These are phyloP conservation scores for Pseudomyrmex gracilis DNA, from an alignment of 1,140 invertebrate genomes.

Conservation along the genomic window DNA sequence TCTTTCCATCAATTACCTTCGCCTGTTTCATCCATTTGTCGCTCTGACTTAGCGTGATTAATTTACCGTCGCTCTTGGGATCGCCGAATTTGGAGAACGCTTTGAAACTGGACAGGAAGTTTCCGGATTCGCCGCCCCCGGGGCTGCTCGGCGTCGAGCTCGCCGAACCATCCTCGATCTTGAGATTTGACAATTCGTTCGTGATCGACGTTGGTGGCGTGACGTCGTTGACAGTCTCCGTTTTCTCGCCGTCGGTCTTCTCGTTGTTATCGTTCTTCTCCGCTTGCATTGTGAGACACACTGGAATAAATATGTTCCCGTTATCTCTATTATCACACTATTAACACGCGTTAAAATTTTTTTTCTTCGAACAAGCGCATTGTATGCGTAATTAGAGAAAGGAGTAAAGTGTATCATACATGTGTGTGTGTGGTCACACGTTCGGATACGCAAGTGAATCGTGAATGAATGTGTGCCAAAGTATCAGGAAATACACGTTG, in stretches of 20 bases:
- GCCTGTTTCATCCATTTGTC: constrained; percentile 99
- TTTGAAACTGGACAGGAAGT: constrained; percentile 85
- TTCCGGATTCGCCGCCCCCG: constrained; percentile 51
- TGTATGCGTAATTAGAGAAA: neutral
- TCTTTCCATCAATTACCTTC: constrained; percentile 95
- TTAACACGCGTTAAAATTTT: too few relatives aligned
- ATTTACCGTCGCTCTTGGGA: constrained; percentile 93
- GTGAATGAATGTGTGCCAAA: constrained; percentile 23
- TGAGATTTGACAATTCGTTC: constrained; percentile 77
- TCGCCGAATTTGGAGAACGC: constrained; percentile 95
- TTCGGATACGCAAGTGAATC: neutral
- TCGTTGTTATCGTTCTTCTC: constrained; percentile 61
- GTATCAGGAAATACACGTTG: neutral
- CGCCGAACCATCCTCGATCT: constrained; percentile 72
- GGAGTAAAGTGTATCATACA: neutral
- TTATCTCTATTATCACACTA: neutral
- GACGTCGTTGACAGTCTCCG: constrained; percentile 38
- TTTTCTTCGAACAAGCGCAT: too few relatives aligned
- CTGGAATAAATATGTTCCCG: constrained; percentile 7
- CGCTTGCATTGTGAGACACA: constrained; percentile 45
- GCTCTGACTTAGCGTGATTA: constrained; percentile 94
- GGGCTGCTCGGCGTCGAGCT: constrained; percentile 73
- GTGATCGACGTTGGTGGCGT: constrained; percentile 59
- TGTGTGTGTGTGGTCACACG: neutral
- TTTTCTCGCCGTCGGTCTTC: constrained; percentile 39